These are phyloP conservation scores for Halcyon senegalensis DNA, from an alignment of 2,113 vertebrate species.

Conservation along the genomic window DNA sequence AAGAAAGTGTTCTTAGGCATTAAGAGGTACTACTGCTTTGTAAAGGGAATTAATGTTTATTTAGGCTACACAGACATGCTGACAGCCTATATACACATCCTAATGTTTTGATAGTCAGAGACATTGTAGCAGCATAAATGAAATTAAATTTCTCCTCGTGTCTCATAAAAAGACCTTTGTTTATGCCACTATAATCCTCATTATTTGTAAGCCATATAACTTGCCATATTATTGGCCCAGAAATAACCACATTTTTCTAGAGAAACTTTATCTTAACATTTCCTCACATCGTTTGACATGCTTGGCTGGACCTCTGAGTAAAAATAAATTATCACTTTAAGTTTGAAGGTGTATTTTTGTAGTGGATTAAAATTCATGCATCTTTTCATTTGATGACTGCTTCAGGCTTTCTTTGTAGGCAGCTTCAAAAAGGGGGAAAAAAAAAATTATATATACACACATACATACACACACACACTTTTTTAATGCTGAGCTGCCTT, in stretches of 20 bases:
- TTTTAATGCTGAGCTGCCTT: conserved; percentile 23
- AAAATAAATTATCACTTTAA: conserved; percentile 49
- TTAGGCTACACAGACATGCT: background rate
- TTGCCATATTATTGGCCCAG: conserved; percentile 14
- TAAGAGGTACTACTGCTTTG: background rate
- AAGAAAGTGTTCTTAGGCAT: background rate
- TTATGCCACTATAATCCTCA: background rate
- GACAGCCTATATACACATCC: background rate
- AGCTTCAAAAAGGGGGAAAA: background rate
- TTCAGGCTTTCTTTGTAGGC: conserved; percentile 41
- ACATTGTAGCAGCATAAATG: background rate
- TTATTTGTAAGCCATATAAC: conserved; percentile 1
- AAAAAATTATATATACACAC: background rate
- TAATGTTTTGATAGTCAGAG: background rate
- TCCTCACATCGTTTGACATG: conserved; percentile 45
- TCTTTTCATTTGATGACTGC: conserved; percentile 37
- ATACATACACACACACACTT: too few relatives aligned
- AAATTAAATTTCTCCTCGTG: background rate
- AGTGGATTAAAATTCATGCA: conserved; percentile 59
- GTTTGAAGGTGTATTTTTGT: conserved; percentile 30
- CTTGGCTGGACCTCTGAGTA: conserved; percentile 55
- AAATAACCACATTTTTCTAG: conserved; percentile 18
- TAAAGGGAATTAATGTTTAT: background rate
- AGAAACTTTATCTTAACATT: conserved; percentile 42
- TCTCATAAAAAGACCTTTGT: background rate